phyloP scores from a whole-genome alignment of 2,888 invertebrate species.

The Dione vanillae region DNA sequence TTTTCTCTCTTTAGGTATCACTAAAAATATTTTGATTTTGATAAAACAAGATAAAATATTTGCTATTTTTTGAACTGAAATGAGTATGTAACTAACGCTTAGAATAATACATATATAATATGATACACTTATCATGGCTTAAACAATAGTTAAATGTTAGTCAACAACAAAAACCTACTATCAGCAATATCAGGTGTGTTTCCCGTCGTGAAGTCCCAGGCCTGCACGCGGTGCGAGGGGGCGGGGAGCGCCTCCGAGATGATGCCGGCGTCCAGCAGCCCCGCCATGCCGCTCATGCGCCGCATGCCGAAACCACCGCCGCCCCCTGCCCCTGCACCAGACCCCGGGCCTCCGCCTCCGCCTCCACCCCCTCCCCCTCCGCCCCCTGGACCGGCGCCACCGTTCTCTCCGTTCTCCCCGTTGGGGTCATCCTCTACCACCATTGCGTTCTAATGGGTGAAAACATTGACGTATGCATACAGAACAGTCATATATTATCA shows the following conservation, averaged over 20 bases:
- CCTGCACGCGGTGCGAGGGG: conserved; percentile 91
- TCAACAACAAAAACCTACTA: conserved; percentile 78
- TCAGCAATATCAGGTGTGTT: conserved; percentile 89
- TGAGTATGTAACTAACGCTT: too few relatives aligned
- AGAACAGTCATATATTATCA: neutral
- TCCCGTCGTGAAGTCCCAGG: conserved; percentile 91
- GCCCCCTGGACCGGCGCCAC: neutral
- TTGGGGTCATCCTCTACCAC: conserved; percentile 76
- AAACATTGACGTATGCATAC: neutral
- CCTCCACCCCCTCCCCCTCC: neutral
- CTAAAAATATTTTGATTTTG: too few relatives aligned
- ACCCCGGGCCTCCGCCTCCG: conserved; percentile 46
- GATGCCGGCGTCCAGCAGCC: conserved; percentile 72
- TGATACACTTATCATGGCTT: too few relatives aligned
- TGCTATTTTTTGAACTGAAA: too few relatives aligned
- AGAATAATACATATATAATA: too few relatives aligned
- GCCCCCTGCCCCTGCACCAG: conserved; percentile 31
- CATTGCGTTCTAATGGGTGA: conserved; percentile 69
- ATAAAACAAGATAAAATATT: too few relatives aligned
- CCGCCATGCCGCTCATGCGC: conserved; percentile 68
- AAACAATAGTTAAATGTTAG: too few relatives aligned
- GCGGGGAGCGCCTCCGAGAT: conserved; percentile 84
- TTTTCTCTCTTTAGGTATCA: too few relatives aligned
- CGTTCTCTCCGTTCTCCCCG: conserved; percentile 41
- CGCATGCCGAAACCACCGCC: conserved; percentile 55